These are phyloP conservation scores for Eulacestoma nigropectus DNA, from an alignment of 2,113 vertebrate species.

Conservation along the genomic window DNA sequence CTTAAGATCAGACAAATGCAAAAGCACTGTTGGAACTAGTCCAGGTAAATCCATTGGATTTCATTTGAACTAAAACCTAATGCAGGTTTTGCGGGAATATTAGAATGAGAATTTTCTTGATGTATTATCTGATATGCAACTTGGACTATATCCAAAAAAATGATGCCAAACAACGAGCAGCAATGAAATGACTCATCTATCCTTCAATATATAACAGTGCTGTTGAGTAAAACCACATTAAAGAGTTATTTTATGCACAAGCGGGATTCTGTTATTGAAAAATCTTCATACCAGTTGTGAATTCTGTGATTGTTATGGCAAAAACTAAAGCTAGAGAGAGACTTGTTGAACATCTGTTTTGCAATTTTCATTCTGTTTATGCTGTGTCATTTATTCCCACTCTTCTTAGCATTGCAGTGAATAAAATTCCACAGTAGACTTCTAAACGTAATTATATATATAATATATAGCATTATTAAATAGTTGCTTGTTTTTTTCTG, in stretches of 20 bases:
- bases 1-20: background rate
- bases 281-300: background rate
- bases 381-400: background rate
- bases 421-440: background rate
- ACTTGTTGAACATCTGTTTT: slow-evolving; percentile 32
- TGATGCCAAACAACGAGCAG: background rate
- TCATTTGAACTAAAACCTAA: background rate
- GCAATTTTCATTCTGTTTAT: background rate
- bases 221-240: background rate
- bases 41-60: background rate
- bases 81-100: background rate
- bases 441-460: no score
- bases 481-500: background rate
- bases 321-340: background rate
- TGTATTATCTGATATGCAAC: background rate
- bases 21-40: background rate
- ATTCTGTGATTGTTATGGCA: background rate
- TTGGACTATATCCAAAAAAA: background rate
- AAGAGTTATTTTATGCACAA: background rate
- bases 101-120: background rate
- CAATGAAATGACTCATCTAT: background rate
- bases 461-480: background rate
- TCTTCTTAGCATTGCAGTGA: background rate
- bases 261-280: slow-evolving; percentile 4
- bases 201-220: background rate